Evolutionary conservation across 2,797 vertebrate species (phyloP), one percentile per base, ranked within the genome.

Genomic region (Pteropus rufus): DNA sequence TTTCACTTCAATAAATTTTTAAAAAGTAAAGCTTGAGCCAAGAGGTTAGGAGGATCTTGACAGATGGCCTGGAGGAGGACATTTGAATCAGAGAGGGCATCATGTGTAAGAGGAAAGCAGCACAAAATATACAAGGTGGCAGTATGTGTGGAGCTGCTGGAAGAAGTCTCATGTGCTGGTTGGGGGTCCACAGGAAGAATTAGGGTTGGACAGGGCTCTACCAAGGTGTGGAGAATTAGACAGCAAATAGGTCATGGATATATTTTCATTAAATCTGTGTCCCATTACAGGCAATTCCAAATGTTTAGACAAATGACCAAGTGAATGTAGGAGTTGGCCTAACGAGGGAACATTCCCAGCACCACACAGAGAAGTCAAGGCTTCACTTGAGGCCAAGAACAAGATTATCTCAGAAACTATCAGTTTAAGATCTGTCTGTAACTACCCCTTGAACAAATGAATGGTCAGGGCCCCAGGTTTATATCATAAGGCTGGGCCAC

Each of bases 61-160:
- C 65, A 87, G 56, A 67, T 46, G 72, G 41, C 54, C 62, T 7
- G 21, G 46, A 80, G 23, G n/a, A 36, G 29, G 10, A 16, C 29
- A 16, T 56, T 31, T 23, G 84, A 58, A 60, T 41, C 46, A 60
- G 39, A 56, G 18, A 49, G 21, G 29, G 3, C 11, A 2, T 18
- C 0, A 0, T 4, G 12, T 34, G 5, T 16, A 14, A 76, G 54
- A 60, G 39, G 29, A 62, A 65, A 46, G 34, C 3, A 14, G 23
- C 16, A 12, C 8, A 21, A 14, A 34, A 0, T 12, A 23, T 16
- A 5, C 21, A 29, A 1, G 1, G 0, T 0, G 2, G 24, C 0
- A 0, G 5, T 1, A 4, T 41, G 11, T 54, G n/a, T 29, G 60
- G 60, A 34, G 23, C 10, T 56, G n/a, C 46, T 2, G 3, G 18